Base-by-base conservation (phyloP, 2,113 vertebrate species). In the Mus pahari region DNA sequence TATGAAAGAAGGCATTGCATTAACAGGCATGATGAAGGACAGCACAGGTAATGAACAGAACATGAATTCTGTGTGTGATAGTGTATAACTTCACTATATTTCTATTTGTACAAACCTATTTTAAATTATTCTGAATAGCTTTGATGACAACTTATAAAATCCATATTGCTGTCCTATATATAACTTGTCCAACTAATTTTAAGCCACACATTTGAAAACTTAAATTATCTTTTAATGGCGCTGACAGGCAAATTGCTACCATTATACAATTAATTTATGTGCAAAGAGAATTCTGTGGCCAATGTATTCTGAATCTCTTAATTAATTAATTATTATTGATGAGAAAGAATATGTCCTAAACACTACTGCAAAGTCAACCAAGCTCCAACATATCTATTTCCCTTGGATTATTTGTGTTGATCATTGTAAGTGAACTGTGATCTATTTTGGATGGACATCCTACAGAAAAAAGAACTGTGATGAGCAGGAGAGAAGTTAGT, bases 211-310 rank as follows among this genome's bases (percentile, higher is more conserved):
- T 36, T 71, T 68, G 55, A 81, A 60, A 86, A 42, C 0, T 87
- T 86, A 83, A 78, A 42, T 66, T 84, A 24, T 58, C 84, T 68
- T 77, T 90, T 19, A 28, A 42, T 70, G 31, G 19, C 5, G 19
- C n/a, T 73, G 77, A 91, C 94, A 88, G 93, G 20, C 16, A 88
- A 92, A 82, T 86, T 48, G 74, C 14, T 31, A 45, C 24, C 75
- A 7, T 22, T 64, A 62, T 89, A 11, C 5, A 90, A 64, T 89
- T 73, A 78, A 92, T n/a, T 36, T 42, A 33, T 74, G 1, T 60
- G 3, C 26, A 73, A 3, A 16, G 16, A 82, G 24, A 86, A 3
- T 48, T 64, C 16, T 53, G 53, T 86, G 83, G 36, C 6, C 6
- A 48, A 55, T 78, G 33, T 5, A 2, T 58, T 92, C 45, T 45